Evolutionary conservation across 2,888 invertebrate species (phyloP), one percentile per base, ranked within the genome.

Genomic region (Spodoptera picta): DNA sequence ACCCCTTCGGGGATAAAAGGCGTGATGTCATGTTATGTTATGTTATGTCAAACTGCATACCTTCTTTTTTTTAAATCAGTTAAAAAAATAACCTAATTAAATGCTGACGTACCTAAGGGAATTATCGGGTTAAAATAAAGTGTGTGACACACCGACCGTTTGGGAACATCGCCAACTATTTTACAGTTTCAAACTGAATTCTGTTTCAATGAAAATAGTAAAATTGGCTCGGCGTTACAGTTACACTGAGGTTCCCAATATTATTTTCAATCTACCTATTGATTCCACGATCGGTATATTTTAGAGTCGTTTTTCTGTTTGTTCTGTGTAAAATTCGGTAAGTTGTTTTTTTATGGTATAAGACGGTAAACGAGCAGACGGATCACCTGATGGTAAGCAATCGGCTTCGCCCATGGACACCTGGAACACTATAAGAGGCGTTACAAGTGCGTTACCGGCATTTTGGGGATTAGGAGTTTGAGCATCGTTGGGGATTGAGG

Each of bases 161-260:
- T 69, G 77, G 77, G 79, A 74, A 65, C 36, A 6, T 3, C 5
- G 71, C 77, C 77, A 78, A 79, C 50, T 78, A 79, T 77, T 36
- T 74, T 67, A 69, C 61, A 51, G 66, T 69, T 79, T 65, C 64
- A 69, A 79, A 69, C 51, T 19, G 71, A 79, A 69, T 79, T 78
- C 64, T 71, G 64, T 74, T 79, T 72, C 71, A 79, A 69, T 66
- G 62, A 52, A 61, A 67, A 60, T 62, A n/a, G 36, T 45, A 62
- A 65, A 69, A 68, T 69, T 62, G 75, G 46, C 44, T 27, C 31
- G 45, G 67, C 63, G 19, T 60, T 49, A 73, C 73, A 66, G 14
- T 60, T 49, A 73, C 73, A 66, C 43, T 55, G 46, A 53, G 57
- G 48, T 66, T 47, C 3, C 42, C 19, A 48, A 50, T 65, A 65